Evolutionary conservation across 2,888 invertebrate species (phyloP).

Genomic region (Pasiphila rectangulata): DNA sequence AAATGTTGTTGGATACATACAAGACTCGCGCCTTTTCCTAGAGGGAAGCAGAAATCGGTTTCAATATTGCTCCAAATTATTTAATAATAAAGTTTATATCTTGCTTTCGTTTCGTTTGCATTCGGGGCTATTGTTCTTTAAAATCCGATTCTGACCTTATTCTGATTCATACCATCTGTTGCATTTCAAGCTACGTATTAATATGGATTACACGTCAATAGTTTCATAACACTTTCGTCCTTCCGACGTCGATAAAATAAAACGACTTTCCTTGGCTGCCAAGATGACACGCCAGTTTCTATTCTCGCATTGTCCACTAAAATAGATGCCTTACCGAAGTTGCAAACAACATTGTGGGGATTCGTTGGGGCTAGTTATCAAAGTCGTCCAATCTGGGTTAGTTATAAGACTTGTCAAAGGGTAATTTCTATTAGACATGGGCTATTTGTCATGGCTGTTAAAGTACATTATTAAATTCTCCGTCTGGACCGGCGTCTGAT

Average conservation of each 20-base stretch:
- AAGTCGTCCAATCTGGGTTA: conserved; percentile 23
- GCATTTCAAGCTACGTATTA: conserved; percentile 19
- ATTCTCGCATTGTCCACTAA: conserved; percentile 27
- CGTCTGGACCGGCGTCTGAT: conserved; percentile 36
- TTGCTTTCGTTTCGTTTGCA: conserved; percentile 24
- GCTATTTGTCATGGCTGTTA: conserved; percentile 34
- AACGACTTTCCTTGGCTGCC: conserved; percentile 35
- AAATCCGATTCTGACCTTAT: conserved; percentile 34
- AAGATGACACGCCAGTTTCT: conserved; percentile 33
- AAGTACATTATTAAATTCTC: conserved; percentile 32
- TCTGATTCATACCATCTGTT: conserved; percentile 25
- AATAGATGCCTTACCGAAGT: conserved; percentile 11
- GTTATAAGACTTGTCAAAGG: conserved; percentile 26
- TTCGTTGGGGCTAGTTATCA: conserved; percentile 24
- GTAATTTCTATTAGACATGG: conserved; percentile 26
- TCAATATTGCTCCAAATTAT: conserved; percentile 20
- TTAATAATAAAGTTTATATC: conserved; percentile 11
- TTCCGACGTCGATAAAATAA: conserved; percentile 32
- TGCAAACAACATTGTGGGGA: conserved; percentile 2
- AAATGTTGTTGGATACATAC: no score
- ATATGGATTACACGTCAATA: conserved; percentile 29
- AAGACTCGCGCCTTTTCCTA: no score
- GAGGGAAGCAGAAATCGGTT: conserved; percentile 11
- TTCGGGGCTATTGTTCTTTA: conserved; percentile 30
- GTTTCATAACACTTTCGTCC: conserved; percentile 33